phyloP scores from a whole-genome alignment of 2,113 vertebrate genomes.

The Marcusenius ussheri region DNA sequence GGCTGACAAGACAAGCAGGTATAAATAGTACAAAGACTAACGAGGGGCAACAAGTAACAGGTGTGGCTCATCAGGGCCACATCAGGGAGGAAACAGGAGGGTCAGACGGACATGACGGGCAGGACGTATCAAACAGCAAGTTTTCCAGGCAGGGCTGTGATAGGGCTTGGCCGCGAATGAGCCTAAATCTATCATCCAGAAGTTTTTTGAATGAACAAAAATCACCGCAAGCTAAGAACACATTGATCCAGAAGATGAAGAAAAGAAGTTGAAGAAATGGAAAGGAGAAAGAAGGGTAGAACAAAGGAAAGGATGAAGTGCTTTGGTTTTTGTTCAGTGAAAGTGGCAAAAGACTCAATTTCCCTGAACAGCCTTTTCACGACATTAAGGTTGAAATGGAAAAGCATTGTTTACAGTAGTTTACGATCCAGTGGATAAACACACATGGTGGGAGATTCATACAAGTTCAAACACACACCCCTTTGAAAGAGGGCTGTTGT shows the following conservation, averaged over 20 bases:
- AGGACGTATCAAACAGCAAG: not conserved
- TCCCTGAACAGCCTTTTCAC: not conserved
- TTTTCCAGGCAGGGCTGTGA: not conserved
- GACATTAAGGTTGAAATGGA: not conserved
- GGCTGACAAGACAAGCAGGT: not conserved
- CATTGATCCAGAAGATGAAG: not conserved
- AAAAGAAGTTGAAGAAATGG: not conserved
- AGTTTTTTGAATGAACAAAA: slow-evolving; percentile 17
- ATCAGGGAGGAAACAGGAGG: not conserved
- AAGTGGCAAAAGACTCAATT: not conserved
- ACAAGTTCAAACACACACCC: not conserved
- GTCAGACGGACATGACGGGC: not conserved
- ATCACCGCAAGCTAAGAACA: slow-evolving; percentile 8
- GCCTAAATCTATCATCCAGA: slow-evolving; percentile 18
- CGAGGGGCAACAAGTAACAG: not conserved
- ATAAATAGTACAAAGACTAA: not conserved
- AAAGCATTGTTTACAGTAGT: too few relatives aligned
- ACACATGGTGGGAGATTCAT: too few relatives aligned
- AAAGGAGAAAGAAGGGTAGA: not conserved
- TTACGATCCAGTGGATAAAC: too few relatives aligned
- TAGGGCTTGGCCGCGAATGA: not conserved
- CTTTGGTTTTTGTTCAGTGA: not conserved
- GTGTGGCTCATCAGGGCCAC: not conserved
- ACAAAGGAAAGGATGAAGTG: not conserved
- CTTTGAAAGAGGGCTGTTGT: not conserved